phyloP scores from a whole-genome alignment of 2,113 vertebrate genomes.

The Megaptera novaeangliae region DNA sequence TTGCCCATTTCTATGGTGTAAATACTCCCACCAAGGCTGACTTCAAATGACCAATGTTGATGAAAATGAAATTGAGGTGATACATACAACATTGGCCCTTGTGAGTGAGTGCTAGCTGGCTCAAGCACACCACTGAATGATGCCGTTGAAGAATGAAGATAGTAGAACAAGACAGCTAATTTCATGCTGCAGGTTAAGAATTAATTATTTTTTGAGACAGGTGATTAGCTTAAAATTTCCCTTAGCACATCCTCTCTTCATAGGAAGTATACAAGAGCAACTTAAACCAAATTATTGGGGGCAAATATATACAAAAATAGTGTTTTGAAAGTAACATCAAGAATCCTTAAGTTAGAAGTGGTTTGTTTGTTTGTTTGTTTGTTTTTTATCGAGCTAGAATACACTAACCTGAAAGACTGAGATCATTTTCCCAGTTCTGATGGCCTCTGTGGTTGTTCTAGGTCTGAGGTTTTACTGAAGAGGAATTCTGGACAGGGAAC shows the following conservation, averaged over 20 bases:
- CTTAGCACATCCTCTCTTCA: not conserved
- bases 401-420: not conserved
- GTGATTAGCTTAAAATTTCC: not conserved
- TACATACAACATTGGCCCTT: not conserved
- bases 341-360: not conserved
- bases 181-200: not conserved
- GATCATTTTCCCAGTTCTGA: not conserved
- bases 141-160: not conserved
- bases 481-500: not conserved
- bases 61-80: not conserved
- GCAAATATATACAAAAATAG: not conserved
- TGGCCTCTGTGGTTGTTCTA: not conserved
- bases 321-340: not conserved
- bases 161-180: not conserved
- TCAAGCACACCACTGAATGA: not conserved
- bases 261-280: not conserved
- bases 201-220: not conserved
- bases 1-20: not conserved
- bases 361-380: not conserved
- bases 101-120: not conserved
- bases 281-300: not conserved
- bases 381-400: not conserved
- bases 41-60: not conserved
- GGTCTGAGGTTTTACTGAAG: not conserved
- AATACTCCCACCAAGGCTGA: not conserved